Conservation (phyloP, 2,888 invertebrate genomes). For the Lepidochrysops patricia region DNA sequence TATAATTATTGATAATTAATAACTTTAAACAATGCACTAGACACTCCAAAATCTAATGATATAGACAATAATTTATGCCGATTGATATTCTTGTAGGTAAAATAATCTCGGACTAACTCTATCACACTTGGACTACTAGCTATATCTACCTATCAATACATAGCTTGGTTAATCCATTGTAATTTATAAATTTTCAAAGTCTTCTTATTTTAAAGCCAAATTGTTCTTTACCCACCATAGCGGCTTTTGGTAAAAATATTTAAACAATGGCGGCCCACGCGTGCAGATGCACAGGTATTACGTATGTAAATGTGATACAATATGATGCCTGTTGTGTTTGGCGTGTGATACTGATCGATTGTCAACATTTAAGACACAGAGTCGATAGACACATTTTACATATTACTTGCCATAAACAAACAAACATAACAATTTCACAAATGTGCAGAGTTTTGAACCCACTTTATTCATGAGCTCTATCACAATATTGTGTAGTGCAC, state of each 20-base stretch:
- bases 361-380: conserved; percentile 6
- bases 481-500: too few relatives aligned
- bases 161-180: too few relatives aligned
- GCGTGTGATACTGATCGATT: conserved; percentile 18
- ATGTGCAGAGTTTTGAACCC: too few relatives aligned
- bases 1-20: background rate
- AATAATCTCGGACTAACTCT: too few relatives aligned
- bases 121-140: too few relatives aligned
- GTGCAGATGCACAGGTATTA: conserved; percentile 40
- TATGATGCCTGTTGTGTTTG: conserved; percentile 40
- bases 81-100: too few relatives aligned
- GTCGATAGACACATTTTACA: too few relatives aligned
- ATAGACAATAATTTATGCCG: background rate
- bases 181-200: background rate
- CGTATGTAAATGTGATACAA: conserved; percentile 62
- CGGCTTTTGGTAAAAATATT: conserved; percentile 20
- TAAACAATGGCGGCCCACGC: conserved; percentile 35
- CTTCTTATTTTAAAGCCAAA: background rate
- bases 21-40: background rate
- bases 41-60: background rate
- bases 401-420: too few relatives aligned
- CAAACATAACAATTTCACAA: too few relatives aligned
- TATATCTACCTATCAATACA: too few relatives aligned
- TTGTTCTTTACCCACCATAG: conserved; percentile 8
- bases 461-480: too few relatives aligned